Conservation (phyloP, 2,113 vertebrate species). For the Rhinopithecus roxellana region DNA sequence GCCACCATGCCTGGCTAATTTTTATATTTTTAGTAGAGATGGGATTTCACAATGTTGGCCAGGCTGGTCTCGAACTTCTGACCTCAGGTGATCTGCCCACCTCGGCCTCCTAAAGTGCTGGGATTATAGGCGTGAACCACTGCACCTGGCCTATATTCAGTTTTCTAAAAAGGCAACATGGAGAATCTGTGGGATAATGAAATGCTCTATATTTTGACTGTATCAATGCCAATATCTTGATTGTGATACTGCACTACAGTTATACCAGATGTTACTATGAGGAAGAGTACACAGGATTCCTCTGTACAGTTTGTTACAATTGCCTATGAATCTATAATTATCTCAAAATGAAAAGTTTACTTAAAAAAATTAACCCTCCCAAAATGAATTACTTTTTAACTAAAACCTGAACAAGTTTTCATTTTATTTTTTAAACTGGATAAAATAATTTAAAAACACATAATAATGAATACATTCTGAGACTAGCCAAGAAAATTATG, state of each 20-base stretch:
- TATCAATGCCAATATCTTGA: background rate
- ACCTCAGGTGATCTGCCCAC: background rate
- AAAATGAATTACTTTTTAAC: background rate
- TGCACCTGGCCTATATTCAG: background rate
- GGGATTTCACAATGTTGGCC: background rate
- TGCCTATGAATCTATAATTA: background rate
- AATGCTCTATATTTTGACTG: background rate
- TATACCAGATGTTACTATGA: background rate
- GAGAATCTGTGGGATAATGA: background rate
- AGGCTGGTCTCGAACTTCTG: background rate
- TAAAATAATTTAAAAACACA: background rate
- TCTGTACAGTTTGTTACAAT: background rate
- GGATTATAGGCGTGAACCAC: background rate
- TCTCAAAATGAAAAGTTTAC: conserved; percentile 26
- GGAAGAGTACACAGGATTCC: background rate
- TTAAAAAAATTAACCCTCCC: background rate
- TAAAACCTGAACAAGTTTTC: background rate
- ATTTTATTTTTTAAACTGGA: background rate
- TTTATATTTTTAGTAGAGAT: background rate
- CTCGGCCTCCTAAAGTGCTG: background rate
- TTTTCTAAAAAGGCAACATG: background rate
- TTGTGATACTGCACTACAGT: background rate
- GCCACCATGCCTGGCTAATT: background rate
- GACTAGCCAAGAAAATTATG: background rate
- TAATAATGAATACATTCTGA: background rate